Percentiles rank a stretch among this genome's conserved stretches.
Conservation (phyloP, 1,140 invertebrate genomes). For the Papilio aristodemus region DNA sequence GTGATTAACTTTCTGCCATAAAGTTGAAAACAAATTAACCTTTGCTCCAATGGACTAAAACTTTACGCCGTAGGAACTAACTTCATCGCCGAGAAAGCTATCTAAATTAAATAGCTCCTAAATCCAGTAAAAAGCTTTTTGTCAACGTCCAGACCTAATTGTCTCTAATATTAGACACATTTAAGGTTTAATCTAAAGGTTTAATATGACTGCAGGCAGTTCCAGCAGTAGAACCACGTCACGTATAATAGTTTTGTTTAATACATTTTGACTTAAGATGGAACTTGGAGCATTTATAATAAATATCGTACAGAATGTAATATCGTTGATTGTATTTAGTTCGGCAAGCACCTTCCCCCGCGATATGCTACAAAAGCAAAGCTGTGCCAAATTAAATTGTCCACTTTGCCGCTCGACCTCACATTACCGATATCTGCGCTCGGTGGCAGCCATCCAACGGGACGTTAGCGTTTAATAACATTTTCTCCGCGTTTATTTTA, state of each 20-base stretch:
- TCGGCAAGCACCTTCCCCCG: background rate
- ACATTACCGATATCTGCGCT: background rate
- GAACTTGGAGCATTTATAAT: no score
- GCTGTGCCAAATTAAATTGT: background rate
- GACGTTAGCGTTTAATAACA: background rate
- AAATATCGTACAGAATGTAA: background rate
- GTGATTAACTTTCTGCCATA: no score
- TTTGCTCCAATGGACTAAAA: background rate
- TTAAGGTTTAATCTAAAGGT: background rate
- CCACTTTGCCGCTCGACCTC: background rate
- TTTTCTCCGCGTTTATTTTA: background rate
- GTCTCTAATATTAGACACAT: background rate
- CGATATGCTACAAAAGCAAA: background rate
- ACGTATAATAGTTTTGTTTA: no score
- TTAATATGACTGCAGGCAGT: background rate
- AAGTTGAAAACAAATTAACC: background rate
- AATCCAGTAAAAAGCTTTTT: no score
- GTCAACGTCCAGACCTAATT: background rate
- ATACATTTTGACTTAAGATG: no score
- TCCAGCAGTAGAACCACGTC: no score
- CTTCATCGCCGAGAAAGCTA: background rate
- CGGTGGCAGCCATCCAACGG: background rate
- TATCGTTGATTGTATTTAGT: background rate
- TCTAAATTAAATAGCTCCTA: slow-evolving; percentile 15
- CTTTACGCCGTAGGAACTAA: background rate